Base-by-base conservation (phyloP, 2,797 vertebrate genomes). In the Onychomys torridus region DNA sequence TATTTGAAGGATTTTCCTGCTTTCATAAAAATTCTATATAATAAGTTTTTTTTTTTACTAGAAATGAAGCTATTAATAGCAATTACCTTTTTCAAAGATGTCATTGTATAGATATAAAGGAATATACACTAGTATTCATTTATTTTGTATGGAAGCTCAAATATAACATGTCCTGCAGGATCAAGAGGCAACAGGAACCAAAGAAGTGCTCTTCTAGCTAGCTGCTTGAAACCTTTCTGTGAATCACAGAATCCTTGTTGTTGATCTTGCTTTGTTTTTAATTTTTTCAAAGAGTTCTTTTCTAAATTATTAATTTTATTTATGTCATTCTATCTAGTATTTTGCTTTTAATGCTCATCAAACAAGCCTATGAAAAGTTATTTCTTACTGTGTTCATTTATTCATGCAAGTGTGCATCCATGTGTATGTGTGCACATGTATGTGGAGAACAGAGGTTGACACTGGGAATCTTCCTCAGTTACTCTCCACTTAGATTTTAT, bases 1-100 rank as follows among this genome's bases (percentile, higher is more conserved):
- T 10, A 34, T 97, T 98, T 92, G 2, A 37, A 93, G 97, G 57
- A 97, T 98, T 98, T 97, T 91, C 94, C 93, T 94, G 96, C 55
- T 97, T 92, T 76, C 25, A 94, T 95, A 85, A 97, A 94, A 93
- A 46, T 93, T 88, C 88, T 29, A 55, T 40, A 85, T 96, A 92
- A 90, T 93, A 83, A 14, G 46, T 52, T 52, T 89, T 96, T 85
- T 63, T 3, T 96, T 96, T 97, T 77, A 89, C 59, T 77, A 95
- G 83, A 92, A 94, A 93, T 90, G 61, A 90, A 34, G 7, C n/a
- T 97, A 97, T 96, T 98, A 97, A 89, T 78, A 95, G 86, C 83
- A 96, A 91, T 95, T 95, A 96, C 65, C 59, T 96, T 89, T 95
- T 95, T 92, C 79, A 94, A 96, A 95, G 79, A 93, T 37, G 57